Percentiles rank a stretch among this genome's conserved stretches.
Conservation (phyloP, 2,888 invertebrate genomes). For the Dusona sp. region DNA sequence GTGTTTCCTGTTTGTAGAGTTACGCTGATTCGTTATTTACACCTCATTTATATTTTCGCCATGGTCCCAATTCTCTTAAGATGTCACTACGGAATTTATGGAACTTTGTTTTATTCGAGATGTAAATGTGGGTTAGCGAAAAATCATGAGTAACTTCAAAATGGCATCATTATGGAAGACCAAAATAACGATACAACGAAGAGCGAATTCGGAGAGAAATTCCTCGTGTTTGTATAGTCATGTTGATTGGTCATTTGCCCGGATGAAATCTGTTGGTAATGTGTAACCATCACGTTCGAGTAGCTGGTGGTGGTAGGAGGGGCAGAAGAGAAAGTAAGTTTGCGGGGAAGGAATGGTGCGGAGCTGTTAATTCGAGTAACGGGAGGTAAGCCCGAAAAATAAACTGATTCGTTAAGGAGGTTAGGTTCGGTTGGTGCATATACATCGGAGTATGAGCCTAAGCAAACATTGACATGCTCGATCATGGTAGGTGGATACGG, state of each 20-base stretch:
- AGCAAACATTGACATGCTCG: conserved; percentile 84
- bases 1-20: not conserved
- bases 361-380: conserved; percentile 52
- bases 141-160: not conserved
- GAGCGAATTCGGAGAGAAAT: not conserved
- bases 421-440: conserved; percentile 67
- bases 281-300: conserved; percentile 1
- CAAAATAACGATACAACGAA: not conserved
- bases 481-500: conserved; percentile 76
- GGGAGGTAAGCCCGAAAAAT: conserved; percentile 75
- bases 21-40: not conserved
- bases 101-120: not conserved
- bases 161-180: not conserved
- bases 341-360: conserved; percentile 9
- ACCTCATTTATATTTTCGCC: not conserved
- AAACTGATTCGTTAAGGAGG: conserved; percentile 82
- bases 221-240: not conserved
- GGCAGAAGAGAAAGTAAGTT: not conserved
- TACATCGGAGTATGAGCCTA: conserved; percentile 71
- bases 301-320: not conserved
- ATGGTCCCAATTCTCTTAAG: not conserved
- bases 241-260: conserved; percentile 44
- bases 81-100: not conserved
- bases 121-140: not conserved
- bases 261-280: conserved; percentile 26